Evolutionary conservation across 2,888 invertebrate species (phyloP).

Genomic region (Parapristionchus giblindavisi): DNA sequence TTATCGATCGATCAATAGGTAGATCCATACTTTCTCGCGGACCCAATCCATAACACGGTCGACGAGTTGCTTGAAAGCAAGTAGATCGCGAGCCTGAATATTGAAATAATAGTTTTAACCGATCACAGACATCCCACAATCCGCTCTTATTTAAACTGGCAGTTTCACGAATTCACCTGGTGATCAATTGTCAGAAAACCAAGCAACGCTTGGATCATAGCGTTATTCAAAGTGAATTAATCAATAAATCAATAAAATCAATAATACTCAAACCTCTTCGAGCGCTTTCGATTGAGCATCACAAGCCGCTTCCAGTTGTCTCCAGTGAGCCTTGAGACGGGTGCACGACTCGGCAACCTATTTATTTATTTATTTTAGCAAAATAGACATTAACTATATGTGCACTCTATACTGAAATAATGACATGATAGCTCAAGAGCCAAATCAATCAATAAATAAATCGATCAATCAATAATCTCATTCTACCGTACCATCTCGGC

Average conservation of each 20-base stretch:
- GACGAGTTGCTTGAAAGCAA: conserved; percentile 93
- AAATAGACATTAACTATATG: background rate
- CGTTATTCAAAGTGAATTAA: background rate
- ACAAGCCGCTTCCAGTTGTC: conserved; percentile 80
- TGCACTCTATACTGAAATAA: too few relatives aligned
- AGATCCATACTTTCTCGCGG: conserved; percentile 80
- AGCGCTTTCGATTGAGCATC: conserved; percentile 81
- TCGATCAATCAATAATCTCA: background rate
- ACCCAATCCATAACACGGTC: conserved; percentile 98
- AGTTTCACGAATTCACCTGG: too few relatives aligned
- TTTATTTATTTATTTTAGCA: too few relatives aligned
- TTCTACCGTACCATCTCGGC: conserved; percentile 72
- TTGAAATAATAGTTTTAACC: too few relatives aligned
- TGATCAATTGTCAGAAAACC: background rate
- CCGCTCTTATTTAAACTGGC: background rate
- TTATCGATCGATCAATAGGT: background rate
- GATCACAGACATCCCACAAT: too few relatives aligned
- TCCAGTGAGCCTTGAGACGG: conserved; percentile 81
- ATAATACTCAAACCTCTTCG: conserved; percentile 78
- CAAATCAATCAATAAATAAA: background rate
- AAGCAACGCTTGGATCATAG: background rate
- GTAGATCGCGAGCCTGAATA: conserved; percentile 86
- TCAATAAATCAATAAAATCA: background rate
- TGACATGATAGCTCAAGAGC: background rate
- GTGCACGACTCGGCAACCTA: conserved; percentile 50